These are phyloP conservation scores for Xyliphius kryptos DNA, from an alignment of 2,113 vertebrate genomes.

Conservation along the genomic window DNA sequence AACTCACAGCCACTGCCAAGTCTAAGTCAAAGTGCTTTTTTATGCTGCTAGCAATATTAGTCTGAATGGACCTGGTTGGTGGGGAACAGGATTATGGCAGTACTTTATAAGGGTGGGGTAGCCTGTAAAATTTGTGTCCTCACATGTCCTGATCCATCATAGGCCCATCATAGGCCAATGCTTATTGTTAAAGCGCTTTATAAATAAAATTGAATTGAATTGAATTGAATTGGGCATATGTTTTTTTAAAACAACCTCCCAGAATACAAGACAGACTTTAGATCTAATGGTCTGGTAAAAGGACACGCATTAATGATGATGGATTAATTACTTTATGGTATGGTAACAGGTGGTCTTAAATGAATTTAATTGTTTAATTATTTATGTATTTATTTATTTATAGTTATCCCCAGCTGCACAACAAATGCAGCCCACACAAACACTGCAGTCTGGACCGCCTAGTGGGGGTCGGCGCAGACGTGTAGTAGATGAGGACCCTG, in stretches of 20 bases:
- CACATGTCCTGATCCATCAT: no score
- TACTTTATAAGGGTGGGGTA: constrained; percentile 63
- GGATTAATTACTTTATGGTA: no score
- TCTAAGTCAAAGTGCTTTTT: constrained; percentile 59
- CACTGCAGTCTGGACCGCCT: constrained; percentile 82
- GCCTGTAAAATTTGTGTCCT: constrained; percentile 56
- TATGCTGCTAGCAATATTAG: constrained; percentile 51
- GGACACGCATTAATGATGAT: no score
- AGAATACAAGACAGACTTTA: constrained; percentile 40
- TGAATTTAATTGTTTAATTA: no score
- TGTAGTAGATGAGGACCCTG: constrained; percentile 92
- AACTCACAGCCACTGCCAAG: constrained; percentile 59
- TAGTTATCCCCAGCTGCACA: constrained; percentile 93
- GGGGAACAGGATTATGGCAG: constrained; percentile 64
- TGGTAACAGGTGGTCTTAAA: no score
- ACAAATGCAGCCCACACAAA: constrained; percentile 97
- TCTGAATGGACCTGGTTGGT: constrained; percentile 58
- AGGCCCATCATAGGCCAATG: no score
- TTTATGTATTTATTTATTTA: no score
- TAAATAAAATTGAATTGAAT: no score
- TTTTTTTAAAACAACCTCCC: constrained; percentile 60
- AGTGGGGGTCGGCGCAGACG: constrained; percentile 88
- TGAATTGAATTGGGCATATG: constrained; percentile 55
- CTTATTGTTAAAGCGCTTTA: no score
- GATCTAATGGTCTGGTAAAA: no score